Base-by-base conservation (phyloP, 2,888 invertebrate genomes). In the Leptinotarsa rubiginosa region DNA sequence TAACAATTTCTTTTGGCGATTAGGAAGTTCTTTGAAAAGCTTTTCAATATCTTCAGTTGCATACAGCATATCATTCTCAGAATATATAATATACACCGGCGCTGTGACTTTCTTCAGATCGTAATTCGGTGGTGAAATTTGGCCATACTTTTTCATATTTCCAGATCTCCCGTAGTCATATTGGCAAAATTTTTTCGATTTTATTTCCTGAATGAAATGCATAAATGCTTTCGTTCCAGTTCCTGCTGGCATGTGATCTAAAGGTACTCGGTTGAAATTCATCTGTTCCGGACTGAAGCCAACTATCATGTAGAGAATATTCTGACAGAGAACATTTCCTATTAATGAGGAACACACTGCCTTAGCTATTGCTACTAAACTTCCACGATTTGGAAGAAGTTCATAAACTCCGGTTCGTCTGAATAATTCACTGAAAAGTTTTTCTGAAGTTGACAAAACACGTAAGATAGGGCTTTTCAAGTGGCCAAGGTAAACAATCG, bases 161-260 rank as follows among this genome's bases (percentile, higher is more conserved):
- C 69, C 69, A 91, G 47, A 13, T 50, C n/a, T 22, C 12, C 25
- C 92, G 76, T 89, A 88, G 82, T 92, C 91, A 80, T 89, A 92
- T 73, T 91, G 90, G 41, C 90, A 88, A 84, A 92, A 92, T 1
- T 85, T 74, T 52, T 86, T 86, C 54, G 89, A 89, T 15, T 85
- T 82, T 22, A 92, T 89, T 25, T 91, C 89, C 87, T 96, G 96
- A 0, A 89, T 92, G 83, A 91, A 95, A 86, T 96, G 96, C 4
- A 92, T 88, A 10, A 95, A 85, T 85, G 95, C 94, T 81, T 91
- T 91, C 1, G 91, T 90, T 0, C 95, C 90, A 12, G 84, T 69
- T 64, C 87, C 87, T 59, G 86, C 86, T 16, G 87, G 87, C 4
- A 84, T 78, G 49, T 81, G 81, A 31, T 77, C 78, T 1, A 73